A percentile compares a stretch with the other conserved stretches of the same genome.
Conservation (phyloP, 2,888 invertebrate species). For the Therioaphis trifolii region DNA sequence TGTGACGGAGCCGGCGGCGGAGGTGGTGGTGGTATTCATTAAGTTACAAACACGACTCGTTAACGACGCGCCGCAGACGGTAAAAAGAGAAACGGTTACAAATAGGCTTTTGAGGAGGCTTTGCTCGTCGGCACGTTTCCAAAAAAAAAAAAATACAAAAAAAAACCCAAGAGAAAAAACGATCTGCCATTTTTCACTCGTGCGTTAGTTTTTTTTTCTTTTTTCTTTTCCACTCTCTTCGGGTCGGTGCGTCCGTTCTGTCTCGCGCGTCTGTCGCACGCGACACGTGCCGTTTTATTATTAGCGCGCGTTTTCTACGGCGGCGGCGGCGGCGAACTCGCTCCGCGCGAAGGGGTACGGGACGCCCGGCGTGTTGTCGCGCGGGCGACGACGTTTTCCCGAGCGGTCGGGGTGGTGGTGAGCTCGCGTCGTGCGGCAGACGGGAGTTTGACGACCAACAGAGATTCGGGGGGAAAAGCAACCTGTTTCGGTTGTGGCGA, state of each 20-base stretch:
- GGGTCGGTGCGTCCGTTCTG: background rate
- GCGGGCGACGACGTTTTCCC: no score
- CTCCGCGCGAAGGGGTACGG: no score
- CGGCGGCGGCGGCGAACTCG: no score
- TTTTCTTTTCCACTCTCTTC: background rate
- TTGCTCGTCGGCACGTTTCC: slow-evolving; percentile 44
- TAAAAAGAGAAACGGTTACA: slow-evolving; percentile 51
- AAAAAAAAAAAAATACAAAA: slow-evolving; percentile 14
- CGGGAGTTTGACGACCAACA: no score
- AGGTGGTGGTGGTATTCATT: slow-evolving; percentile 22
- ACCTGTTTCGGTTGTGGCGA: no score
- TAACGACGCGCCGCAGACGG: slow-evolving; percentile 44
- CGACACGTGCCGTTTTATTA: background rate
- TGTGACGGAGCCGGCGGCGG: background rate
- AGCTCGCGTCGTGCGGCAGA: no score
- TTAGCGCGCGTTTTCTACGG: background rate
- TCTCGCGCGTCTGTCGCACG: background rate
- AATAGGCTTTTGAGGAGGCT: slow-evolving; percentile 42
- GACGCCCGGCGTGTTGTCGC: no score
- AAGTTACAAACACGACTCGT: slow-evolving; percentile 55
- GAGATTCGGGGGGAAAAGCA: no score
- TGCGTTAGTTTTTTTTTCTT: background rate
- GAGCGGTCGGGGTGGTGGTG: no score
- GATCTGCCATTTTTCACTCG: slow-evolving; percentile 5
- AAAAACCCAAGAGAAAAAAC: background rate